phyloP scores from a whole-genome alignment of 1,140 invertebrate species.

The Lepidostoma basale region DNA sequence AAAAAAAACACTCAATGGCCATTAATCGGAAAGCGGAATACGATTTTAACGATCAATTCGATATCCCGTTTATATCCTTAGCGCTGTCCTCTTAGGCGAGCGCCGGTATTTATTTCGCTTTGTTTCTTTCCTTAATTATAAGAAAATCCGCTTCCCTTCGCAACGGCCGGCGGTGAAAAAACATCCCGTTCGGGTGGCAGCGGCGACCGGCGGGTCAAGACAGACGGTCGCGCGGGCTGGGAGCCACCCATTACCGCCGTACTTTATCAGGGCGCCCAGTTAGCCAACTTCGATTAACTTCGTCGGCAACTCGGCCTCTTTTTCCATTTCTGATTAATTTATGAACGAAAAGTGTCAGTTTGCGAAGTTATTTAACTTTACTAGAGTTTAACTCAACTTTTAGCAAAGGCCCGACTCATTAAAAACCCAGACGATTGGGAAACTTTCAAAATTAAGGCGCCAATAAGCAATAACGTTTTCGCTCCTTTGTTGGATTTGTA shows the following conservation, averaged over 20 bases:
- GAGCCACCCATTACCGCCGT: slow-evolving; percentile 36
- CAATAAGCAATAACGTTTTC: slow-evolving; percentile 5
- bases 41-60: slow-evolving; percentile 25
- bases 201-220: slow-evolving; percentile 24
- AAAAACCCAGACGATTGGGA: slow-evolving; percentile 3
- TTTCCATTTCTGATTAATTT: slow-evolving; percentile 27
- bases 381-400: slow-evolving; percentile 6
- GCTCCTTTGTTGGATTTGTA: no score
- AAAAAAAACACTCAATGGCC: slow-evolving; percentile 12
- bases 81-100: background rate
- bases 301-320: slow-evolving; percentile 14
- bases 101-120: slow-evolving; percentile 21
- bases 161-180: background rate
- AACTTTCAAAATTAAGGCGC: slow-evolving; percentile 4
- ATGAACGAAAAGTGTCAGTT: slow-evolving; percentile 29
- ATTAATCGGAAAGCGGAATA: slow-evolving; percentile 9
- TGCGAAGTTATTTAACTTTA: slow-evolving; percentile 21
- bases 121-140: slow-evolving; percentile 31
- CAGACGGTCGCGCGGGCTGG: slow-evolving; percentile 34
- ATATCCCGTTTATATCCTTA: slow-evolving; percentile 22
- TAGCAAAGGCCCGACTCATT: slow-evolving; percentile 1
- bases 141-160: slow-evolving; percentile 1
- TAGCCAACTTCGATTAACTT: slow-evolving; percentile 45
- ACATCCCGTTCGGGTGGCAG: background rate
- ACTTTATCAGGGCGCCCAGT: slow-evolving; percentile 42